Conservation (phyloP, 2,888 invertebrate species). For the Pristionchus entomophagus region DNA sequence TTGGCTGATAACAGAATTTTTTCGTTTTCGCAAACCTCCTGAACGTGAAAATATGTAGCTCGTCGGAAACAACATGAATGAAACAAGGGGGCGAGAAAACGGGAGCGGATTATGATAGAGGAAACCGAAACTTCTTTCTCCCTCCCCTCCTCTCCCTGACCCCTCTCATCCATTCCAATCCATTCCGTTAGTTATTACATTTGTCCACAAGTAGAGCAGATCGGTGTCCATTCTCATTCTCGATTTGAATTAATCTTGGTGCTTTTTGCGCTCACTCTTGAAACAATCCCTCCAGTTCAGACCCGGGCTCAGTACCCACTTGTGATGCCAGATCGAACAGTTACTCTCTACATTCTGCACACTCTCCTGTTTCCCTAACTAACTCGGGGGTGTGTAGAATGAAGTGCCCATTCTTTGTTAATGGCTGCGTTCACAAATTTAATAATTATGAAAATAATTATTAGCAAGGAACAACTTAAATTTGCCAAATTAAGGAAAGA, state of each 20-base stretch:
- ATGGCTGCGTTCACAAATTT: too few relatives aligned
- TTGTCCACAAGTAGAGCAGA: slow-evolving; percentile 15
- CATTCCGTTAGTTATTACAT: slow-evolving; percentile 21
- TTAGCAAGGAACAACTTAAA: background rate
- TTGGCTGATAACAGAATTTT: too few relatives aligned
- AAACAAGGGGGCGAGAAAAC: background rate
- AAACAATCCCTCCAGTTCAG: background rate
- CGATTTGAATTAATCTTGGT: slow-evolving; percentile 7
- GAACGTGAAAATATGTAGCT: background rate
- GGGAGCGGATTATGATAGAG: slow-evolving; percentile 24
- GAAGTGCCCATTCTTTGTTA: too few relatives aligned
- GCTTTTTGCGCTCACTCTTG: background rate
- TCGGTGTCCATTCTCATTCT: slow-evolving; percentile 36
- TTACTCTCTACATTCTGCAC: background rate
- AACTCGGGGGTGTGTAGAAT: too few relatives aligned
- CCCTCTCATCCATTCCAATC: background rate
- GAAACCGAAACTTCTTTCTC: slow-evolving; percentile 36
- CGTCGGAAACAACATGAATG: background rate
- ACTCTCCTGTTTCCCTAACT: too few relatives aligned
- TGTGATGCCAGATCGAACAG: too few relatives aligned
- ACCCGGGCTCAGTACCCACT: background rate
- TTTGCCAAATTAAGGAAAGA: background rate
- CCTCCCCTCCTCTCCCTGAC: background rate
- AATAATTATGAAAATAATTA: too few relatives aligned
- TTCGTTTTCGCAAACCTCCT: too few relatives aligned